Percentiles rank a stretch among this genome's conserved stretches.
These are phyloP conservation scores for Monochamus alternatus DNA, from an alignment of 2,888 invertebrate genomes.

Conservation along the genomic window DNA sequence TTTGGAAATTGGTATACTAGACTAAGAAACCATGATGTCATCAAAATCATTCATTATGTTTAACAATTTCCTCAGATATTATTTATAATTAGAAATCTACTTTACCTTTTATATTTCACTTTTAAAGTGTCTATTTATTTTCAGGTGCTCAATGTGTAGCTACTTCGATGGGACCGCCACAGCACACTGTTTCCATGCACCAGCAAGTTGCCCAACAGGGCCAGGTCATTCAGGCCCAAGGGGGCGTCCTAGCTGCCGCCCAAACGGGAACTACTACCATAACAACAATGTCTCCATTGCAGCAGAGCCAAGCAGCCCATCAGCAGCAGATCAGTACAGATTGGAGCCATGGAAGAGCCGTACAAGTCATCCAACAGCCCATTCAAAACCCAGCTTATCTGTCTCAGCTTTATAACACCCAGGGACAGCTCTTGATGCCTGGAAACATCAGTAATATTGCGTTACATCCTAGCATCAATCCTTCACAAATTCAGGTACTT, in stretches of 20 bases:
- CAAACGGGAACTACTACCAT: constrained; percentile 75
- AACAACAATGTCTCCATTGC: constrained; percentile 85
- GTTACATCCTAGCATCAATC: constrained; percentile 83
- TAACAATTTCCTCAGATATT: not conserved
- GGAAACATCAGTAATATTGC: constrained; percentile 84
- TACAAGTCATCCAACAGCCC: constrained; percentile 90
- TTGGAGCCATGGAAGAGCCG: constrained; percentile 79
- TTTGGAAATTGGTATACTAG: no score
- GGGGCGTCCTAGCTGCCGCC: constrained; percentile 64
- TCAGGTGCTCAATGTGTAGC: constrained; percentile 66
- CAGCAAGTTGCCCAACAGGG: constrained; percentile 68
- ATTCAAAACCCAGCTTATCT: constrained; percentile 84
- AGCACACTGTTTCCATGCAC: constrained; percentile 72
- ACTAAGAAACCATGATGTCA: no score
- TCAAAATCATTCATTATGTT: no score
- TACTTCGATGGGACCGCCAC: constrained; percentile 68
- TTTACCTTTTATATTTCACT: not conserved
- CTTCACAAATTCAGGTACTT: constrained; percentile 82
- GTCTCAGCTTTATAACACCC: constrained; percentile 86
- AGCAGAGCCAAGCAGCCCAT: constrained; percentile 72
- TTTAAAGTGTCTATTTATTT: constrained; percentile 10
- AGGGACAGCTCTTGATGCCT: constrained; percentile 86
- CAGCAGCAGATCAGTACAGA: constrained; percentile 79
- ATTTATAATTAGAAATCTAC: not conserved
- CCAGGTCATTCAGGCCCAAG: constrained; percentile 71